Base-by-base conservation (phyloP, 2,113 vertebrate genomes). In the Stictonetta naevosa region DNA sequence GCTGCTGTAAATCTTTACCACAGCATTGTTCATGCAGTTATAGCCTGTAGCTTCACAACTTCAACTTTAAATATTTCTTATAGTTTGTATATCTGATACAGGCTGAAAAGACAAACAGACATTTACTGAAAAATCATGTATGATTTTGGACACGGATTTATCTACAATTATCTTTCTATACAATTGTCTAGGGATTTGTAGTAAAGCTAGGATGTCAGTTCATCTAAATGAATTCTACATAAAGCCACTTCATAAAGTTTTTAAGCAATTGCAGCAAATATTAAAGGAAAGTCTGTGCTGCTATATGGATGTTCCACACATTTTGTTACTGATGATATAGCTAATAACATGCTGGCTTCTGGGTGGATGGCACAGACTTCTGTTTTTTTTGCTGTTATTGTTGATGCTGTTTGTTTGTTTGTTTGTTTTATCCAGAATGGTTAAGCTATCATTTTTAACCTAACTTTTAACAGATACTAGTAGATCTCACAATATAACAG, bases 71-170 rank as follows among this genome's bases (percentile, higher is more conserved):
- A 34, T 53, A 72, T 44, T 52, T 63, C 11, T 81, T 64, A 34
- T 4, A 42, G 6, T n/a, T 52, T 68, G 4, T 63, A 10, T 25
- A 46, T 36, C 36, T 87, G 34, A 15, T 23, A 59, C 2, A 5
- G 23, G 26, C 9, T 55, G 4, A 73, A 84, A 88, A 93, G 55
- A 52, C 19, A 58, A 33, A 33, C 5, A 8, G 0, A 0, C 3
- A 63, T 86, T 82, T 75, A 48, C 26, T 56, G 40, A 5, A 52
- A 86, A 67, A 46, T 20, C 40, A 2, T 26, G n/a, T 17, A 3
- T 52, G n/a, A n/a, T n/a, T n/a, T 71, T 36, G 42, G 12, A 23
- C 71, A 26, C 11, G 10, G 8, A 82, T 74, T 83, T 16, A 3
- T 59, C 18, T 28, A 31, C 25, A 78, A 72, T 26, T 62, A 17